phyloP scores from a whole-genome alignment of 2,797 vertebrate species.

The Acipenser oxyrinchus region DNA sequence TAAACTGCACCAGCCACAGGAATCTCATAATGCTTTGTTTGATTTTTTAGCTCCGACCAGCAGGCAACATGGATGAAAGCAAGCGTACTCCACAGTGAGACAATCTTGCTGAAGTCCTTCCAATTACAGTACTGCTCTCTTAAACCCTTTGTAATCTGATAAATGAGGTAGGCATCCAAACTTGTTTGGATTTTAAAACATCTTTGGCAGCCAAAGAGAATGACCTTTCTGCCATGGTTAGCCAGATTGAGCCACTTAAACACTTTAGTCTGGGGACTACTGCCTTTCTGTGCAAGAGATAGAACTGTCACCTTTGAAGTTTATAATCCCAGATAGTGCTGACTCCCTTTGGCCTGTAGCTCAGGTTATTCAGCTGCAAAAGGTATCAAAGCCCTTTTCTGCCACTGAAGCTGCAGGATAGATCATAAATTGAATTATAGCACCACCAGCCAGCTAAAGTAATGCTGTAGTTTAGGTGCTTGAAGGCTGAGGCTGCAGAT shows the following conservation, averaged over 20 bases:
- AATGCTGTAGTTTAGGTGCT: conserved; percentile 29
- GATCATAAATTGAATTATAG: conserved; percentile 50
- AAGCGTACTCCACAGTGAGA: conserved; percentile 20
- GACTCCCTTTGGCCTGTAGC: conserved; percentile 14
- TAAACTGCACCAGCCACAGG: conserved; percentile 14
- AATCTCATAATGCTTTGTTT: conserved; percentile 12
- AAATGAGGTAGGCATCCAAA: neutral
- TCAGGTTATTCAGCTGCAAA: conserved; percentile 21
- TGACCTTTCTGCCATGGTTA: conserved; percentile 15
- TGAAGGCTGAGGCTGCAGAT: neutral
- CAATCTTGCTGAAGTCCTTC: conserved; percentile 6
- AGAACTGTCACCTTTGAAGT: conserved; percentile 15
- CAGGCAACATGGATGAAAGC: conserved; percentile 19
- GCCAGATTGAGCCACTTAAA: conserved; percentile 2
- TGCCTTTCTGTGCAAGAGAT: conserved; percentile 7
- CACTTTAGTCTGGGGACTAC: neutral
- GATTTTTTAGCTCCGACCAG: conserved; percentile 14
- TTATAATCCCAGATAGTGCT: conserved; percentile 12
- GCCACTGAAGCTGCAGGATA: conserved; percentile 32
- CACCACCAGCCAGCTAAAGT: conserved; percentile 58
- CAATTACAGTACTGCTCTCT: neutral
- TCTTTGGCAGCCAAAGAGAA: neutral
- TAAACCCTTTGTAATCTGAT: conserved; percentile 2
- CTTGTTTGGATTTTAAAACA: conserved; percentile 7
- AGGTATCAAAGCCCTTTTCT: conserved; percentile 25